Evolutionary conservation across 2,797 vertebrate species (phyloP), one percentile per base, ranked within the genome.

Genomic region (Micromesistius poutassou): DNA sequence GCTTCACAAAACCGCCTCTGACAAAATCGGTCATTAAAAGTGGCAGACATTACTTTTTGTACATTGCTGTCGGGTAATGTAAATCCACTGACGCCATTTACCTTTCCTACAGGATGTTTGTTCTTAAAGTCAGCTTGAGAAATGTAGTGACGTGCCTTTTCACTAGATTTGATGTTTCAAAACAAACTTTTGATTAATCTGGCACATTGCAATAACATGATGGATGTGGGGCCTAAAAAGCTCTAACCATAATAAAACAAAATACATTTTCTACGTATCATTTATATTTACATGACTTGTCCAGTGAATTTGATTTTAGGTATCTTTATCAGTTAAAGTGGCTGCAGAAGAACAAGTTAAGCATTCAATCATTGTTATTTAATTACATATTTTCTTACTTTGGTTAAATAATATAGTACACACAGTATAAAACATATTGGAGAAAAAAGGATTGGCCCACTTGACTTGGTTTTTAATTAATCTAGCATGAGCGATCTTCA

Each of bases 61-160:
- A 25, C 55, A 71, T 71, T 31, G 68, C 30, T 30, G 30, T 30
- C 16, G 25, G 68, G 68, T 71, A 30, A 71, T 71, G 28, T 71
- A 30, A 71, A 30, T 71, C 68, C 68, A 71, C 68, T 30, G 68
- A 71, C 14, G 30, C 28, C 68, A 14, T 30, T 30, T 31, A 71
- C 68, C 25, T 30, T 36, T 73, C 36, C 36, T 40, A 38, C 40
- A 36, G 36, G 35, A 73, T 40, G 9, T 66, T 79, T 75, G 80
- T 82, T 91, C 85, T 86, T 78, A 85, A 83, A 78, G 81, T 91
- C 87, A 28, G 83, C 86, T 87, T 84, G 73, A 84, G 82, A 86
- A 80, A 85, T 86, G 87, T 90, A 71, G 81, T 90, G 81, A 91
- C 81, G 91, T 94, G 93, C 93, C 91, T 93, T 94, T 90, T 90